Percentiles rank a stretch among this genome's conserved stretches.
Evolutionary conservation across 2,113 vertebrate genomes (phyloP).

Genomic region (Halcyon senegalensis): DNA sequence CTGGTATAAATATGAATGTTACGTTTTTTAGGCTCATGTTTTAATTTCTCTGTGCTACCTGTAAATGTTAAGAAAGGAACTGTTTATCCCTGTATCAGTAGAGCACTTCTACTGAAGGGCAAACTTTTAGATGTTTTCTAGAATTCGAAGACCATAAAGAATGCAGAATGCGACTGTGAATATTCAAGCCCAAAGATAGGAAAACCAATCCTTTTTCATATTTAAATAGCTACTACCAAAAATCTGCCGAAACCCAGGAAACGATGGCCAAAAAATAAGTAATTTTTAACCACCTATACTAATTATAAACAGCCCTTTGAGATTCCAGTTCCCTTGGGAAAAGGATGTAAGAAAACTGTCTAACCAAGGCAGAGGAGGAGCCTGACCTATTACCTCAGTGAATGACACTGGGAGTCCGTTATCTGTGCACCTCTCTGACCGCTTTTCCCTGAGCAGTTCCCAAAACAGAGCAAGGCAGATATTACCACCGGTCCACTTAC

Average conservation of each 20-base stretch:
- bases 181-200: neutral
- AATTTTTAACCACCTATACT: neutral
- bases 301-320: neutral
- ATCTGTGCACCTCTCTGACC: neutral
- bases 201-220: neutral
- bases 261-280: neutral
- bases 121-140: neutral
- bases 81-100: neutral
- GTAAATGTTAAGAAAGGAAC: neutral
- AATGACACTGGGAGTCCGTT: neutral
- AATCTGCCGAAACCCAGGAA: neutral
- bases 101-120: neutral
- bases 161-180: neutral
- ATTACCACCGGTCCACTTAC: too few relatives aligned
- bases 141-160: neutral
- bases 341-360: neutral
- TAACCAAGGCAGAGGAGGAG: neutral
- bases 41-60: slow-evolving; percentile 89
- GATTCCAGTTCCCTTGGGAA: neutral
- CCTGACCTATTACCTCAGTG: neutral
- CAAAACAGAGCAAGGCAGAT: neutral
- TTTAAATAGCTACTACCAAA: neutral
- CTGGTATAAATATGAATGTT: slow-evolving; percentile 83
- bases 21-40: slow-evolving; percentile 80
- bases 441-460: neutral